Evolutionary conservation across 35 echinoderm and acorn worm species (phyloP), one percentile per base, ranked within the genome.

Genomic region (Hemicentrotus pulcherrimus): DNA sequence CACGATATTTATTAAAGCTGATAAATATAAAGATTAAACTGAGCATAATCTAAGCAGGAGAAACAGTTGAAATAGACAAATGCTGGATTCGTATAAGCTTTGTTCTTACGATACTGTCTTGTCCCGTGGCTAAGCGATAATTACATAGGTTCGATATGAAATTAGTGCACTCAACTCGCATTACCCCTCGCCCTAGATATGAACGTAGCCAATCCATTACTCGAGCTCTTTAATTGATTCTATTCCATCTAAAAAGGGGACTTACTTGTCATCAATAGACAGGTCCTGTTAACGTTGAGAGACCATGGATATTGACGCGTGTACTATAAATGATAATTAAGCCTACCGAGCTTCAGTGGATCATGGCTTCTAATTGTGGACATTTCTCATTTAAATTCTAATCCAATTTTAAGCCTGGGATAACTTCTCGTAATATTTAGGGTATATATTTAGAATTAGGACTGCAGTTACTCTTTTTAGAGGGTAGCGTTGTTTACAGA

Each of bases 321-420:
- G 65, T 78, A n/a, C 65, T 22, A 4, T 78, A n/a, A 78, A 78
- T 78, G 4, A 78, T 78, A 28, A 78, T 22, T 78, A 78, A n/a
- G 65, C 65, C 22, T 4, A 8, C 5, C 28, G 19, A 78, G 50
- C 65, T 78, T 28, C 65, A 18, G 65, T 28, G 19, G 65, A 78
- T 78, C 65, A 78, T 78, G 4, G 65, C 19, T 71, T n/a, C 22
- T 78, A 78, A 78, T 78, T 78, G 65, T 78, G 65, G 65, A 78
- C 28, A 78, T 78, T 78, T 78, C 65, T n/a, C 65, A 5, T n/a
- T 78, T 28, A 78, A 78, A 22, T 28, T 78, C 65, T 78, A 78
- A 78, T 78, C 65, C 19, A 78, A 78, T 78, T 78, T 78, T n/a
- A 78, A 78, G 65, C 65, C 65, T 78, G 65, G 65, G 65, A 78